Evolutionary conservation across 2,113 vertebrate species (phyloP).

Genomic region (Solea senegalensis): DNA sequence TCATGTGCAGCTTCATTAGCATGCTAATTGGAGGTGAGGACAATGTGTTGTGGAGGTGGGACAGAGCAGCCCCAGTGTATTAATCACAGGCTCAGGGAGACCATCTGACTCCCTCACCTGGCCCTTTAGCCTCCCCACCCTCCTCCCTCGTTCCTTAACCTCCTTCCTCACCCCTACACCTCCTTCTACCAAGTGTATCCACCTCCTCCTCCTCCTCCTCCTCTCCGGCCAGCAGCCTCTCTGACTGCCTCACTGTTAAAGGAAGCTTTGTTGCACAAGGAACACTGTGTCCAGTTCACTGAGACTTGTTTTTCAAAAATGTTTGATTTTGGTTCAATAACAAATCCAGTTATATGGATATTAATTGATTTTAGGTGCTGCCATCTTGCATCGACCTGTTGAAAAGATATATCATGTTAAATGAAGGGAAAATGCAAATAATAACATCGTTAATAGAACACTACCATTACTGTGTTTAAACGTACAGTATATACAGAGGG

Average conservation of each 20-base stretch:
- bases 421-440: too few species aligned
- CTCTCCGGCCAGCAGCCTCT: slow-evolving; percentile 49
- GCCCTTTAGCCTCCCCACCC: slow-evolving; percentile 36
- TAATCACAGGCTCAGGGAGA: slow-evolving; percentile 71
- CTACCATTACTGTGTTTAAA: too few species aligned
- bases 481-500: neutral
- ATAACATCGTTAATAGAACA: too few species aligned
- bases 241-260: slow-evolving; percentile 52
- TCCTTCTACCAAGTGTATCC: slow-evolving; percentile 19
- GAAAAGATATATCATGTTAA: neutral
- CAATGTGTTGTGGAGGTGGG: slow-evolving; percentile 74
- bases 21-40: slow-evolving; percentile 81
- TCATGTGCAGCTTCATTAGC: slow-evolving; percentile 69
- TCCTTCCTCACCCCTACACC: slow-evolving; percentile 25
- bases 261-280: slow-evolving; percentile 46
- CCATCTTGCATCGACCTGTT: neutral
- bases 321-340: slow-evolving; percentile 2
- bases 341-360: too few species aligned
- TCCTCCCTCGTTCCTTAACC: slow-evolving; percentile 18
- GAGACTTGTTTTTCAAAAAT: slow-evolving; percentile 6
- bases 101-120: slow-evolving; percentile 71
- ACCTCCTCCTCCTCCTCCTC: slow-evolving; percentile 40
- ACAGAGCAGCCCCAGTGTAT: slow-evolving; percentile 69
- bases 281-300: slow-evolving; percentile 52
- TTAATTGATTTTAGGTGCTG: neutral